Base-by-base conservation (phyloP, 2,888 invertebrate genomes). In the Folsomia manolachei region DNA sequence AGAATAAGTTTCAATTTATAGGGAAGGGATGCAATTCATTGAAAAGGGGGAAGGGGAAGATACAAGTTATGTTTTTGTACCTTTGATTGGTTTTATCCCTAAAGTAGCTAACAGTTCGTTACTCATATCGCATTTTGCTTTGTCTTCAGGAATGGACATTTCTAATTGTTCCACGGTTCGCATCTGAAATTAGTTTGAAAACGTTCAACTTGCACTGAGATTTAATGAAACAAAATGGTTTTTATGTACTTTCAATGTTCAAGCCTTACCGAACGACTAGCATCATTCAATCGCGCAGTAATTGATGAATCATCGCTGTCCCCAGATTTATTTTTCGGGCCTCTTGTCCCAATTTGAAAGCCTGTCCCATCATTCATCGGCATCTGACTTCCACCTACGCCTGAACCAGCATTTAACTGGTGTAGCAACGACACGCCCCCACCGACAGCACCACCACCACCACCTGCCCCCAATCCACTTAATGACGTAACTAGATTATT, bases 121-220 rank as follows among this genome's bases (percentile, higher is more conserved):
- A 23, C 66, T 66, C 21, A 66, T 66, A 14, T 66, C 66, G 26
- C 11, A 9, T 19, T 64, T 27, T 9, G 23, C 24, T 25, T 11
- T 27, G 27, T 24, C 25, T 11, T 19, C 23, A 52, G 66, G 66
- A 2, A 66, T 21, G 18, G 27, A 51, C 21, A 52, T 66, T 23
- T 66, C 66, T 52, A 66, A 27, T 27, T 66, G 66, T 52, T 66
- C 66, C 4, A 66, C 66, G 2, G 66, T 66, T 14, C 66, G 9
- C 66, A 66, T 66, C 66, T 66, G 21, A 19, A 23, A 27, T 2
- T 27, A 27, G n/a, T n/a, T n/a, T 26, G 2, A 27, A 64, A 26
- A 56, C 56, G 7, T 23, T 23, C 63, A 63, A 63, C 18, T 2
- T 25, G 24, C 11, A 19, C 27, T 4, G 27, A 56, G 7, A 56